Evolutionary conservation across 2,797 vertebrate genomes (phyloP), one percentile per base, ranked within the genome.

Genomic region (Catostomus latipinnis): DNA sequence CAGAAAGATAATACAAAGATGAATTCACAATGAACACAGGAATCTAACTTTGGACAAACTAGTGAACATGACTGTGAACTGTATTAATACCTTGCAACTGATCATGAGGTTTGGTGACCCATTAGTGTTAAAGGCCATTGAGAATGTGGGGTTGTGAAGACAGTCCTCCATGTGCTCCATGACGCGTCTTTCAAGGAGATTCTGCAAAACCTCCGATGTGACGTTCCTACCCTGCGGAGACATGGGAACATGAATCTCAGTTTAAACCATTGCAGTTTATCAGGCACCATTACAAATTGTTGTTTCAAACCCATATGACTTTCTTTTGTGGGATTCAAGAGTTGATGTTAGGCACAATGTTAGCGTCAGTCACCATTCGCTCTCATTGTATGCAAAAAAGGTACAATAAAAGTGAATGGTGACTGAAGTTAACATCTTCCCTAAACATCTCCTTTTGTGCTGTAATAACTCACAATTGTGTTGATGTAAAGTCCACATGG

Each of bases 401-500:
- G 2, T 34, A 34, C 34, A 34, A 34, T 34, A 34, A 34, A 34
- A 3, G 34, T 34, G 34, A 34, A 34, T 34, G 34, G 34, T 3
- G 34, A 34, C 34, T 34, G 34, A 34, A 34, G 34, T 34, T 34
- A 34, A 34, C 34, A 34, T 4, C 2, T 34, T 34, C 34, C 34
- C 34, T 34, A 34, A 34, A 34, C 34, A 34, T 34, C 34, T 34
- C 34, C 34, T 34, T 34, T 34, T 34, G 34, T 34, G 34, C 34
- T 34, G 8, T n/a, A 72, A n/a, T 14, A 22, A 92, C 93, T 91
- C 78, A 98, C 97, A 90, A 89, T 88, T 0, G 94, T 95, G 80
- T 91, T 91, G 82, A 98, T 91, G 87, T 92, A 87, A 8, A 98
- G 62, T n/a, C 98, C 97, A 91, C 98, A 99, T 0, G 84, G 87